These are phyloP conservation scores for Epicampocera succincta DNA, from an alignment of 2,888 invertebrate species.

Conservation along the genomic window DNA sequence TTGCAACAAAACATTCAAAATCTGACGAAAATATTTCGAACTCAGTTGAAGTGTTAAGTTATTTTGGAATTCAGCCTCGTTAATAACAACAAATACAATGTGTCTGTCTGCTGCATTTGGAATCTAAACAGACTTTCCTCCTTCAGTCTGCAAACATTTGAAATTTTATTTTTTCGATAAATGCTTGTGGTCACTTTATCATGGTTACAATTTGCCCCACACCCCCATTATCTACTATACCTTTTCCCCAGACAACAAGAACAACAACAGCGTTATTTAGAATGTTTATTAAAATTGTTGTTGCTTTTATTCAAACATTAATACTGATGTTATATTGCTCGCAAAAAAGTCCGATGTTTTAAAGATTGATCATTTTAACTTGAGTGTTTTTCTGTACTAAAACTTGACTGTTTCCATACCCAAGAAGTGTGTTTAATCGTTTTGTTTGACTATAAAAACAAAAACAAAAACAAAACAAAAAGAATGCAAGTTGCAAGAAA, in stretches of 20 bases:
- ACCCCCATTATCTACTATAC: slow-evolving; percentile 38
- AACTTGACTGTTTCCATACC: slow-evolving; percentile 18
- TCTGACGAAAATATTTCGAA: no score
- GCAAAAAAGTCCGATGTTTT: slow-evolving; percentile 63
- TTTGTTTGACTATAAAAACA: slow-evolving; percentile 54
- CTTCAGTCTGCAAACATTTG: slow-evolving; percentile 47
- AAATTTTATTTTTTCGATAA: slow-evolving; percentile 55
- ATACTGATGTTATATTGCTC: slow-evolving; percentile 66
- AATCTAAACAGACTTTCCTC: slow-evolving; percentile 23
- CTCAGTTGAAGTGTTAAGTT: not conserved
- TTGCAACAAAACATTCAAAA: no score
- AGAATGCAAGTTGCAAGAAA: slow-evolving; percentile 43
- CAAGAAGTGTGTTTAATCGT: slow-evolving; percentile 61
- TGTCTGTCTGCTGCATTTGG: slow-evolving; percentile 7
- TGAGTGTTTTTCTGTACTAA: slow-evolving; percentile 12
- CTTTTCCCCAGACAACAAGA: slow-evolving; percentile 1
- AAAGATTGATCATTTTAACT: slow-evolving; percentile 71
- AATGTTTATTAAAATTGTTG: slow-evolving; percentile 58
- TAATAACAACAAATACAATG: not conserved
- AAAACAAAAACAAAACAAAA: slow-evolving; percentile 17
- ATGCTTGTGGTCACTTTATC: slow-evolving; percentile 67
- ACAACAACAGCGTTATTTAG: slow-evolving; percentile 40
- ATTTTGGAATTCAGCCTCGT: slow-evolving; percentile 13
- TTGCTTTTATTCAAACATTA: slow-evolving; percentile 58
- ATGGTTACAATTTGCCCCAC: slow-evolving; percentile 59